phyloP scores from a whole-genome alignment of 2,888 invertebrate genomes.

The Spodoptera picta region DNA sequence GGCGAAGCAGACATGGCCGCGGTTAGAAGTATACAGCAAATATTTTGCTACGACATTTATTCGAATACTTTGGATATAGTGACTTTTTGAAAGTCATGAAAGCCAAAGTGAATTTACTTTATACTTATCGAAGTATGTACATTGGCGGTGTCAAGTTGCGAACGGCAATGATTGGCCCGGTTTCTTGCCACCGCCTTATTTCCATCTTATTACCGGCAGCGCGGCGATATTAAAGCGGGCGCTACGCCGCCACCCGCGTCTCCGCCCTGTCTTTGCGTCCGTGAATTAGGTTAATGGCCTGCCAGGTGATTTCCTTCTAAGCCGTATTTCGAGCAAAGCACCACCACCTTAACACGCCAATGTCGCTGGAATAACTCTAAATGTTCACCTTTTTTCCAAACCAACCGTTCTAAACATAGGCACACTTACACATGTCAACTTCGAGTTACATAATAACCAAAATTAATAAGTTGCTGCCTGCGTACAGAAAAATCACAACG shows the following conservation, averaged over 20 bases:
- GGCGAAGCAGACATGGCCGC: not conserved
- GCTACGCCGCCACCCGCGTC: slow-evolving; percentile 78
- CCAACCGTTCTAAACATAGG: slow-evolving; percentile 11
- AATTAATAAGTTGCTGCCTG: not conserved
- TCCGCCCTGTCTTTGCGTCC: slow-evolving; percentile 87
- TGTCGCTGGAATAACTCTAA: slow-evolving; percentile 76
- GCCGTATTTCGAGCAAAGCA: slow-evolving; percentile 82
- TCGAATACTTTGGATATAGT: slow-evolving; percentile 26
- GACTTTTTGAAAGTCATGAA: slow-evolving; percentile 41
- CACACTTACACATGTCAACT: not conserved
- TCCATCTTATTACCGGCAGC: slow-evolving; percentile 87
- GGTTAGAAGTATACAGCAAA: slow-evolving; percentile 15
- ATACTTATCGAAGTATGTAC: slow-evolving; percentile 64
- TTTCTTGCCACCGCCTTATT: slow-evolving; percentile 85
- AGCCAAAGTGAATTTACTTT: slow-evolving; percentile 55
- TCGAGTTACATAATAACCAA: not conserved
- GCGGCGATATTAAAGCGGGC: slow-evolving; percentile 86
- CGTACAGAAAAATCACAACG: too few species aligned
- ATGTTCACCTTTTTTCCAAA: slow-evolving; percentile 65
- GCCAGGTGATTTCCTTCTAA: slow-evolving; percentile 88
- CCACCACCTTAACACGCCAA: slow-evolving; percentile 81
- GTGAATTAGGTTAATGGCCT: slow-evolving; percentile 89
- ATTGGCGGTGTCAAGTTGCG: slow-evolving; percentile 77
- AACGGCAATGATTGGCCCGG: slow-evolving; percentile 85
- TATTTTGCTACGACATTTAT: slow-evolving; percentile 25